Percentiles rank a stretch among this genome's conserved stretches.
These are phyloP conservation scores for Helogale parvula DNA, from an alignment of 2,113 vertebrate species.

Conservation along the genomic window DNA sequence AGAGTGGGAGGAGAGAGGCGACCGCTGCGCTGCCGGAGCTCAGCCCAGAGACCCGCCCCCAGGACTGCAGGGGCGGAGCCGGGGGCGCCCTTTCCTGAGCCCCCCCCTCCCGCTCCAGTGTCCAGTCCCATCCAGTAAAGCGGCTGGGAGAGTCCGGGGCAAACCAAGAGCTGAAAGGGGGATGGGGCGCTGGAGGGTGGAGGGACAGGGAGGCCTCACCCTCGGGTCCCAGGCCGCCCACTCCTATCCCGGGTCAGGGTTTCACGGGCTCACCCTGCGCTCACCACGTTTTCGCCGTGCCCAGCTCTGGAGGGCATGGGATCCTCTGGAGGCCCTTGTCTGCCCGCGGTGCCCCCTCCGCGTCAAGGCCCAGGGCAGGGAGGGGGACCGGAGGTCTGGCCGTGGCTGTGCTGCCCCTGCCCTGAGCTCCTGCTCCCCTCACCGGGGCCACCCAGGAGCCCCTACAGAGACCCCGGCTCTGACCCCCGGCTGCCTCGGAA, in stretches of 20 bases:
- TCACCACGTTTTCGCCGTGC: background rate
- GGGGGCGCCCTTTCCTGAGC: background rate
- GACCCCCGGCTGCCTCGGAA: background rate
- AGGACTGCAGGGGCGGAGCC: background rate
- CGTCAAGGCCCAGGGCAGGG: background rate
- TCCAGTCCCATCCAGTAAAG: background rate
- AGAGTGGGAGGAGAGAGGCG: background rate
- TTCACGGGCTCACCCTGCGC: no score
- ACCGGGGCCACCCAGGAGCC: no score
- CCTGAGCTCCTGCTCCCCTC: background rate
- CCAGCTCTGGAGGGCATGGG: accelerated
- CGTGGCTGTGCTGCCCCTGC: no score
- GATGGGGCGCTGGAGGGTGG: background rate
- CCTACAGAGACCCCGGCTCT: background rate
- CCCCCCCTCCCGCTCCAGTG: background rate
- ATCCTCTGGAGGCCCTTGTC: background rate
- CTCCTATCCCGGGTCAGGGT: background rate
- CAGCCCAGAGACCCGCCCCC: background rate
- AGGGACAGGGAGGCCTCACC: no score
- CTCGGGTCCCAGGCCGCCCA: background rate
- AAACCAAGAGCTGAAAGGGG: background rate
- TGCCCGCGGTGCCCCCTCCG: background rate
- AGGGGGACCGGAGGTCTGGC: background rate
- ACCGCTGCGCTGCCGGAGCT: background rate
- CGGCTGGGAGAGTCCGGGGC: background rate